phyloP scores from a whole-genome alignment of 2,888 invertebrate genomes.

The Pyrrhosoma nymphula region DNA sequence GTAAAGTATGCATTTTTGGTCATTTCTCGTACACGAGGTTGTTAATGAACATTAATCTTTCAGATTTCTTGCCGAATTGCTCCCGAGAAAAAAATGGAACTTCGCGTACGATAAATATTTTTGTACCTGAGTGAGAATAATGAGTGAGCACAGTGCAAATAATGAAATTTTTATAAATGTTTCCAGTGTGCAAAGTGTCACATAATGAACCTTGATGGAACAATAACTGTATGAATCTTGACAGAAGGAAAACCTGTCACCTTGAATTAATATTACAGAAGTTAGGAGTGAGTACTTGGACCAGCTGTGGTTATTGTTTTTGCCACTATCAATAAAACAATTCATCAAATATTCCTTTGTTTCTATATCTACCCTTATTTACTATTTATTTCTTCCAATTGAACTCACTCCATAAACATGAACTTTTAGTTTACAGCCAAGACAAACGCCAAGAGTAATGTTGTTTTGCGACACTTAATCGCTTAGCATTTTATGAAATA shows the following conservation, averaged over 20 bases:
- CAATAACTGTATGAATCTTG: neutral
- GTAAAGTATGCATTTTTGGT: neutral
- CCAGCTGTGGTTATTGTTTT: slow-evolving; percentile 5
- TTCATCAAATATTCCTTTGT: neutral
- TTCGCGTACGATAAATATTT: neutral
- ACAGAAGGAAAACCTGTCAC: neutral
- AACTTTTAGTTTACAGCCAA: too few relatives aligned
- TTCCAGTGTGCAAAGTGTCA: neutral
- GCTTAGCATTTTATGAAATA: too few relatives aligned
- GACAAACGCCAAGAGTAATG: too few relatives aligned
- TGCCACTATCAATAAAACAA: neutral
- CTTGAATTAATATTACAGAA: neutral
- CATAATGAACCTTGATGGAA: too few relatives aligned
- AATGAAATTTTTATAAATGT: neutral
- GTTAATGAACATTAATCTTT: neutral
- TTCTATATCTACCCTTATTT: too few relatives aligned
- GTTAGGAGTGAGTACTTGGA: neutral
- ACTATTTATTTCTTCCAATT: too few relatives aligned
- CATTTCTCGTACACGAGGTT: neutral
- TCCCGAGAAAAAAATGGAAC: neutral
- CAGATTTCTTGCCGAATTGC: neutral
- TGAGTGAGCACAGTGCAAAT: neutral
- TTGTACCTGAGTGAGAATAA: slow-evolving; percentile 8
- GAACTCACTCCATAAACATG: too few relatives aligned
- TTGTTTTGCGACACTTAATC: too few relatives aligned